phyloP scores from a whole-genome alignment of 2,797 vertebrate species.

The Xiphophorus birchmanni region DNA sequence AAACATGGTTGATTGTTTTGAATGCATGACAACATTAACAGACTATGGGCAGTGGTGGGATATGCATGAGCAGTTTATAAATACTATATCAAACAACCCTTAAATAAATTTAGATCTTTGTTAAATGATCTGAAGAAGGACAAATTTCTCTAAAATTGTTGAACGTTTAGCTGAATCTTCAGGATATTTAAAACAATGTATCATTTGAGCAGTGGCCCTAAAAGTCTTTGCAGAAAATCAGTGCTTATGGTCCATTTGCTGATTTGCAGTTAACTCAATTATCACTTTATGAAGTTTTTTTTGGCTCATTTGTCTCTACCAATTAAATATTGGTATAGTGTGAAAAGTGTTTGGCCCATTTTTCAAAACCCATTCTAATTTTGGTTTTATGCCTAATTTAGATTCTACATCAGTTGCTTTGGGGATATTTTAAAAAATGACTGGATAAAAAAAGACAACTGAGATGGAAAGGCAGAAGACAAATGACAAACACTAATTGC shows the following conservation, averaged over 20 bases:
- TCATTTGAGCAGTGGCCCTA: slow-evolving; percentile 4
- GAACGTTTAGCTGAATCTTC: not conserved
- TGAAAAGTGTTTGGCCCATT: not conserved
- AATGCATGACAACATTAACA: slow-evolving; percentile 1
- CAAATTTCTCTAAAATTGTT: not conserved
- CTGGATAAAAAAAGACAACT: not conserved
- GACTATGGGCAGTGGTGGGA: not conserved
- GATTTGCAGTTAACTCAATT: not conserved
- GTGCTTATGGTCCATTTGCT: not conserved
- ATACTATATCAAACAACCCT: not conserved
- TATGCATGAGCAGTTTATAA: not conserved
- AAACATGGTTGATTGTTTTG: slow-evolving; percentile 13
- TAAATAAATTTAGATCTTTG: not conserved
- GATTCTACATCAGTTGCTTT: slow-evolving; percentile 3
- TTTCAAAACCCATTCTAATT: not conserved
- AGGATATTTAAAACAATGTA: not conserved
- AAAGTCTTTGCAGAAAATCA: not conserved
- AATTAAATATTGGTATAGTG: not conserved
- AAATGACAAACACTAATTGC: slow-evolving; percentile 12
- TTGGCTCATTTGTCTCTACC: not conserved
- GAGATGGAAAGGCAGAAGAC: slow-evolving; percentile 4
- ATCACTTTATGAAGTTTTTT: not conserved
- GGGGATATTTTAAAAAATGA: not conserved
- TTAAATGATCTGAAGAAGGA: not conserved
- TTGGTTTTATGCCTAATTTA: slow-evolving; percentile 9